Percentiles rank a stretch among this genome's conserved stretches.
These are phyloP conservation scores for Tethea ocularis DNA, from an alignment of 2,888 invertebrate genomes.

Conservation along the genomic window DNA sequence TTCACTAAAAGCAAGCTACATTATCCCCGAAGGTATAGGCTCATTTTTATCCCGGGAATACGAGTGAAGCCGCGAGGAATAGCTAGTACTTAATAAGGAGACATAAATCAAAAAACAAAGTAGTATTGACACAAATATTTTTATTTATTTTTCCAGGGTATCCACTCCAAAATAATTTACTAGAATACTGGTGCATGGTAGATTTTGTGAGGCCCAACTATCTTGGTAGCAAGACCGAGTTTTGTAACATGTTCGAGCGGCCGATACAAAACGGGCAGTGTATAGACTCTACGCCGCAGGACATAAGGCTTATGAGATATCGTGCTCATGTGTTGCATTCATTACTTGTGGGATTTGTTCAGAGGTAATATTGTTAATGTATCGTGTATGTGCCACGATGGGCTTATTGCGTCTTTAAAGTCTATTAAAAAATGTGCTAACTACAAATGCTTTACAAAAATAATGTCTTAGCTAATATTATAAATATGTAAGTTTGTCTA, in stretches of 20 bases:
- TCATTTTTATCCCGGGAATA: too few species aligned
- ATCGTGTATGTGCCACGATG: too few species aligned
- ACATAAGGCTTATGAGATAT: slow-evolving; percentile 96
- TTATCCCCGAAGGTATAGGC: too few species aligned
- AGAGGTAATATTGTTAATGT: slow-evolving; percentile 85
- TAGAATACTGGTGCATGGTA: slow-evolving; percentile 99
- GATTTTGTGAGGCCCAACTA: slow-evolving; percentile 99
- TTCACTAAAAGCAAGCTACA: too few species aligned
- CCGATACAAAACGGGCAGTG: slow-evolving; percentile 99
- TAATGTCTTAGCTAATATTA: too few species aligned
- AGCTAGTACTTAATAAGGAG: too few species aligned
- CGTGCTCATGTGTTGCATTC: slow-evolving; percentile 98
- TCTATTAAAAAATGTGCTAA: too few species aligned
- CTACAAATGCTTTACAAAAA: too few species aligned
- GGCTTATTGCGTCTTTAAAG: too few species aligned
- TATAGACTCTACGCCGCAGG: slow-evolving; percentile 97
- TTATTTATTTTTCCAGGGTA: slow-evolving; percentile 85
- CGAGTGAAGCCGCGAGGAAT: too few species aligned
- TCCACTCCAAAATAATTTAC: slow-evolving; percentile 98
- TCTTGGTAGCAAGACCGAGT: slow-evolving; percentile 97
- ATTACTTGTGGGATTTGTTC: slow-evolving; percentile 97
- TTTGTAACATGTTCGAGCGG: slow-evolving; percentile 99
- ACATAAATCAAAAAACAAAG: too few species aligned
- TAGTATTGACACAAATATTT: not conserved
- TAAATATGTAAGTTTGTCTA: too few species aligned